phyloP scores from a whole-genome alignment of 1,140 invertebrate species.

The Trinorchestia longiramus region DNA sequence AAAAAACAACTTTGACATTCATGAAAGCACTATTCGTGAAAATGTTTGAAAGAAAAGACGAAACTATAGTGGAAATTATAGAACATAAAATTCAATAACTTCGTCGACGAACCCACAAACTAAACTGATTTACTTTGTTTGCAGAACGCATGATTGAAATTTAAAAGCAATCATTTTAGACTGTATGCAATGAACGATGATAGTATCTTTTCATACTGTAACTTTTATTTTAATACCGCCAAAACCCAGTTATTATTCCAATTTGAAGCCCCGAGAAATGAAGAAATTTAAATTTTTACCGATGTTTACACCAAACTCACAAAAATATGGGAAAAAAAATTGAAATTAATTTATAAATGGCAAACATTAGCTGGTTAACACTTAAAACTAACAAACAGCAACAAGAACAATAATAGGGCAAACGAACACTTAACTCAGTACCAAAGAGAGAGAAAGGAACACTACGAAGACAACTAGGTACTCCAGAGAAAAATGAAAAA shows the following conservation, averaged over 20 bases:
- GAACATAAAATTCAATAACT: background rate
- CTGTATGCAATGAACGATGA: background rate
- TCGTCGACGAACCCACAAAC: background rate
- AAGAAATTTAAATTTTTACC: background rate
- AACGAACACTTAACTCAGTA: constrained; percentile 8
- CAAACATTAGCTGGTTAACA: background rate
- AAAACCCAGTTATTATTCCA: background rate
- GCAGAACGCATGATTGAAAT: background rate
- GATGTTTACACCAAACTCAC: background rate
- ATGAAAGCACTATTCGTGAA: constrained; percentile 36
- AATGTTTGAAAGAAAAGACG: background rate
- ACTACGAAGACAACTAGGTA: background rate
- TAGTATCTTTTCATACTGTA: background rate
- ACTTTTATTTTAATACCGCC: background rate
- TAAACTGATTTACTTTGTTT: background rate
- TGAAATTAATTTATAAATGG: constrained; percentile 11
- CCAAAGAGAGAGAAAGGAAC: background rate
- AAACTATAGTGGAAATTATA: background rate
- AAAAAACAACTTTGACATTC: constrained; percentile 35
- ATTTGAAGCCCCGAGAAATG: background rate
- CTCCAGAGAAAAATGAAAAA: background rate
- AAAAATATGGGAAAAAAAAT: background rate
- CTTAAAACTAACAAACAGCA: constrained; percentile 2
- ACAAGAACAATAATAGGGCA: constrained; percentile 1
- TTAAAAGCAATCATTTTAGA: background rate